phyloP scores from a whole-genome alignment of 1,140 invertebrate species.

The Drosophila nigrodunni region DNA sequence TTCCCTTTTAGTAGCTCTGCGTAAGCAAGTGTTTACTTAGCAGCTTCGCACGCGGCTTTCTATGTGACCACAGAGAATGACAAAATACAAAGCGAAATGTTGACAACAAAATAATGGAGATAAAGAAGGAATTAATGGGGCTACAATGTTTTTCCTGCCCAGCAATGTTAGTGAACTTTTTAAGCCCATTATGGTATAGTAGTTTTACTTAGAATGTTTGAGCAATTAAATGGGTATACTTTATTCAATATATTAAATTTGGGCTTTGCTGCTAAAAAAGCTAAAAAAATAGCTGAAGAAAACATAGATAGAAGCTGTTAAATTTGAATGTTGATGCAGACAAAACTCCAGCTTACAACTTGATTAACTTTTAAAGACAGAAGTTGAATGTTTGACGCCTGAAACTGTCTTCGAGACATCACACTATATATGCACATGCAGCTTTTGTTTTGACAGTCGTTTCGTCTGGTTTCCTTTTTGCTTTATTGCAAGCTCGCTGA shows the following conservation, averaged over 20 bases:
- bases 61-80: slow-evolving; percentile 53
- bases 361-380: background rate
- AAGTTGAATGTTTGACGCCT: slow-evolving; percentile 11
- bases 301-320: background rate
- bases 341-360: slow-evolving; percentile 3
- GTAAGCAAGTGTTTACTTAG: slow-evolving; percentile 63
- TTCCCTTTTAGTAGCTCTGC: slow-evolving; percentile 2
- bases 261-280: too few species aligned
- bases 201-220: too few species aligned
- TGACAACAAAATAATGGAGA: background rate
- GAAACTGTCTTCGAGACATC: slow-evolving; percentile 15
- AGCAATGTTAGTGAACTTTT: background rate
- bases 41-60: slow-evolving; percentile 45
- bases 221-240: too few species aligned
- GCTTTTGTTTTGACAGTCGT: slow-evolving; percentile 48
- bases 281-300: too few species aligned
- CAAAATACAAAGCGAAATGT: slow-evolving; percentile 32
- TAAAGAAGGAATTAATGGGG: slow-evolving; percentile 13
- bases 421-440: slow-evolving; percentile 24
- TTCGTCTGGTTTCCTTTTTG: slow-evolving; percentile 24
- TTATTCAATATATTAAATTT: background rate
- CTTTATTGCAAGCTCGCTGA: slow-evolving; percentile 45
- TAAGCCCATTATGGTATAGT: too few species aligned
- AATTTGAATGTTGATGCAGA: background rate
- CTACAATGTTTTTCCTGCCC: background rate